Evolutionary conservation across 2,888 invertebrate species (phyloP), one percentile per base, ranked within the genome.

Genomic region (Ochropacha duplaris): DNA sequence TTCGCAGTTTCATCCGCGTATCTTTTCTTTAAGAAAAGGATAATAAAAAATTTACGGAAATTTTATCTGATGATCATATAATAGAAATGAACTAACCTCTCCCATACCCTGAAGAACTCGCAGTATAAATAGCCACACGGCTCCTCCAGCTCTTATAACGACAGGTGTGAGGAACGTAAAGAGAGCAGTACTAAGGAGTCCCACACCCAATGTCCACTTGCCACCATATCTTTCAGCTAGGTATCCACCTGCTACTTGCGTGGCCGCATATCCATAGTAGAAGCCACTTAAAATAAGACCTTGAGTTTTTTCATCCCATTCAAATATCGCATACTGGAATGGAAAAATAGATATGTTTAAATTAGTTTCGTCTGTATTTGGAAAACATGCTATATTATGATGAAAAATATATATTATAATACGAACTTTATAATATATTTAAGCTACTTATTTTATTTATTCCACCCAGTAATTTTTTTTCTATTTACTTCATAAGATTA

Each of bases 231-330:
- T 95, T 69, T 97, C 97, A 0, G 97, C 96, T 55, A 98, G 81
- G 66, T 96, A 94, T 39, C 97, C 98, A 22, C 97, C 98, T 0
- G 97, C 97, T 4, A 98, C 88, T 81, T 97, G 97, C 0, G 97
- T 97, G 0, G 97, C 83, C 9, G 97, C 95, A 80, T 97, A 97
- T 0, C 97, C 97, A 91, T 96, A 97, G 87, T 96, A 98, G 80
- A 98, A 97, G 0, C 96, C 95, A 50, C 96, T 95, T 2, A 97
- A 88, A 51, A 97, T 96, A 4, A 96, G 80, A 0, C 97, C 97
- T 91, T 96, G 96, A 0, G 94, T 93, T 60, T 92, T 82, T 72
- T 95, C 94, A 39, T 94, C 93, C 96, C 96, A 97, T 1, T 95
- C 93, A 71, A 94, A 95, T 22, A 83, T 86, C 0, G 87, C 90